Evolutionary conservation across 2,113 vertebrate genomes (phyloP).

Genomic region (Taxidea taxus): DNA sequence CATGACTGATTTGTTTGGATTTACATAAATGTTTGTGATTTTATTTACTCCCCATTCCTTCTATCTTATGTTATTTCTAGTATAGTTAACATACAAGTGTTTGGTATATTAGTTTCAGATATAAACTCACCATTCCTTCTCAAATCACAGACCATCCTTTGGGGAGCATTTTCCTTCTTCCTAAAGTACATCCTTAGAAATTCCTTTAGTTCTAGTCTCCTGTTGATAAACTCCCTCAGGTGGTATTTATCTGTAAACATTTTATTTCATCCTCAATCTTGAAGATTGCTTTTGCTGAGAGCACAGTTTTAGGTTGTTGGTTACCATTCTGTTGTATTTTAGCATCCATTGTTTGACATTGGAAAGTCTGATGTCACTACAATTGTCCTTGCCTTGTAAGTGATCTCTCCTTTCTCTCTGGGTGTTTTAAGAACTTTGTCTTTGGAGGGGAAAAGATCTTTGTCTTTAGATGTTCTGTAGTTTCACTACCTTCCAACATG

Average conservation of each 20-base stretch:
- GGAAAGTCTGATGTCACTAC: neutral
- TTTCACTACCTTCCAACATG: neutral
- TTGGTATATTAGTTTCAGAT: neutral
- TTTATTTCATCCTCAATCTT: neutral
- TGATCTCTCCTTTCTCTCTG: neutral
- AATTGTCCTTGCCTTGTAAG: neutral
- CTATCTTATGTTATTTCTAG: neutral
- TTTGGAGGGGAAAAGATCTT: neutral
- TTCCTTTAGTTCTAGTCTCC: neutral
- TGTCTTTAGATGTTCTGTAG: neutral
- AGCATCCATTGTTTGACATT: neutral
- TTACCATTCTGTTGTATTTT: constrained; percentile 1
- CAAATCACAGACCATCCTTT: neutral
- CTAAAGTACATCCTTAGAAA: neutral
- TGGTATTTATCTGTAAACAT: neutral
- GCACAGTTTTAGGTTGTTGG: neutral
- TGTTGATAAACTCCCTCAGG: neutral
- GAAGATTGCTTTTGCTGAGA: neutral
- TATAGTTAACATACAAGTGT: neutral
- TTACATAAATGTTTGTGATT: constrained; percentile 14
- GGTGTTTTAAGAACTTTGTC: neutral
- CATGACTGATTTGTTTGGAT: neutral
- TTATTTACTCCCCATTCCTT: constrained; percentile 21
- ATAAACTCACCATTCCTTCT: neutral
- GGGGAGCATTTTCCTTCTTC: neutral